These are phyloP conservation scores for Drosophila repleta DNA, from an alignment of 1,140 invertebrate genomes.

Conservation along the genomic window DNA sequence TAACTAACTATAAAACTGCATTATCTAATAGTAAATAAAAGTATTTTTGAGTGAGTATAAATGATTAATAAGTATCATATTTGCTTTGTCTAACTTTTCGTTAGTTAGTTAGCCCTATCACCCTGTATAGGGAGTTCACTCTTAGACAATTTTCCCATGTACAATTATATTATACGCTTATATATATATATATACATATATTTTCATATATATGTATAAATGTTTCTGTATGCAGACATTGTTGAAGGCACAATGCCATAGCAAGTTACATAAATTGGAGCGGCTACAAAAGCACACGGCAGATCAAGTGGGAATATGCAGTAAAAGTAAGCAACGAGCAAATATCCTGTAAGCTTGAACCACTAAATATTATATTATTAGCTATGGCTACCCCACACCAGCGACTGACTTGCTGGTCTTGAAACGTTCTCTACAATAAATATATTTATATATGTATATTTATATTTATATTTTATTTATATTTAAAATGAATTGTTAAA, in stretches of 20 bases:
- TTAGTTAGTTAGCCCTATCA: slow-evolving; percentile 14
- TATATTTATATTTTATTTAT: too few relatives aligned
- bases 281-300: background rate
- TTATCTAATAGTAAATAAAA: too few relatives aligned
- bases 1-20: too few relatives aligned
- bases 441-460: too few relatives aligned
- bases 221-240: slow-evolving; percentile 54
- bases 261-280: slow-evolving; percentile 12
- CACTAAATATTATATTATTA: too few relatives aligned
- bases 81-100: background rate
- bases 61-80: background rate
- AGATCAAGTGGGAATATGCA: background rate
- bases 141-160: slow-evolving; percentile 54
- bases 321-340: background rate
- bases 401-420: too few relatives aligned
- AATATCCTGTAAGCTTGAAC: background rate
- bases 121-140: slow-evolving; percentile 56
- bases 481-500: too few relatives aligned
- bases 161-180: slow-evolving; percentile 9
- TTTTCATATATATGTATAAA: slow-evolving; percentile 38
- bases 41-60: too few relatives aligned
- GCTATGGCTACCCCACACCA: too few relatives aligned
- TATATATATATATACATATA: slow-evolving; percentile 52
- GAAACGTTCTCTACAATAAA: too few relatives aligned
- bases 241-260: slow-evolving; percentile 60